phyloP scores from a whole-genome alignment of 2,888 invertebrate species.

The Acronicta aceris region DNA sequence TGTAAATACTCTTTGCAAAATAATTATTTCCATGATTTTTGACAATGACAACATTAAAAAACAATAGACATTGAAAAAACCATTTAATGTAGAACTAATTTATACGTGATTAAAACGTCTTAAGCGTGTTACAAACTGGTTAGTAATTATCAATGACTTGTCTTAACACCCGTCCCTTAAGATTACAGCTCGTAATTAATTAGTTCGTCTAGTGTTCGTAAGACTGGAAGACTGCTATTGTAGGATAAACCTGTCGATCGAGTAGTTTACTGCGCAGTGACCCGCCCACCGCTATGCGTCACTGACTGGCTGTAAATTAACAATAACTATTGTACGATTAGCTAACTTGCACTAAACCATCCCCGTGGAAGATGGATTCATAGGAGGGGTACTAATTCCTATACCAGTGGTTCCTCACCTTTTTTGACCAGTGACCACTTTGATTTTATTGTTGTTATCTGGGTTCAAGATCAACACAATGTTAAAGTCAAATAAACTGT shows the following conservation, averaged over 20 bases:
- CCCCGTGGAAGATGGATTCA: no score
- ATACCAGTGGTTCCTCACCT: no score
- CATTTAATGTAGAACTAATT: not conserved
- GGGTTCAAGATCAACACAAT: no score
- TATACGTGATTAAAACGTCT: not conserved
- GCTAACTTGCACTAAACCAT: no score
- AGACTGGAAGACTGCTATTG: not conserved
- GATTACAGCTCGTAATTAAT: conserved; percentile 4
- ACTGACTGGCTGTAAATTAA: not conserved
- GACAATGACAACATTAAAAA: not conserved
- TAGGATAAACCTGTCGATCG: conserved; percentile 12
- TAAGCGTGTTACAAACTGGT: conserved; percentile 17
- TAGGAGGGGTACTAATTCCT: no score
- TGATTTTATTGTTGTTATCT: no score
- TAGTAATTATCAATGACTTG: conserved; percentile 5
- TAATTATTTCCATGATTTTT: no score
- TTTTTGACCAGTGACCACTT: no score
- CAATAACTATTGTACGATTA: no score
- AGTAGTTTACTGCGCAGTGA: conserved; percentile 13
- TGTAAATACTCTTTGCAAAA: no score
- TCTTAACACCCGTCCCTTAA: conserved; percentile 3
- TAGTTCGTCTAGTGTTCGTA: not conserved
- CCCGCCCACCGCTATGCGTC: not conserved
- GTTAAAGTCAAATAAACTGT: no score
- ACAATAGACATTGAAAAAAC: not conserved